Conservation (phyloP, 2,113 vertebrate species). For the Physeter macrocephalus region DNA sequence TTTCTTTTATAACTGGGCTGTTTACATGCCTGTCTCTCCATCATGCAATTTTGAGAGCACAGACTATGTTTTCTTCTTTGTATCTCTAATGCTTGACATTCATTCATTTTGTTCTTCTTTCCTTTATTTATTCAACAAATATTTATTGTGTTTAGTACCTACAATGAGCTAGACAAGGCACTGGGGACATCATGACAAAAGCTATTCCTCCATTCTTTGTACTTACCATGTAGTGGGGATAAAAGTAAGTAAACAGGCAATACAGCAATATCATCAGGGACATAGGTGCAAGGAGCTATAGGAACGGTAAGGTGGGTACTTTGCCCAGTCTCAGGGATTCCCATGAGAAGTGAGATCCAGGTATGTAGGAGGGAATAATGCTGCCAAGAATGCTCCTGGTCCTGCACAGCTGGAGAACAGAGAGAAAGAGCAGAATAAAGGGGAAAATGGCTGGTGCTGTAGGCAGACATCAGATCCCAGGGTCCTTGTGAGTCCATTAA, state of each 20-base stretch:
- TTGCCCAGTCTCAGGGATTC: neutral
- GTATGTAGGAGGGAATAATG: neutral
- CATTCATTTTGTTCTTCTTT: neutral
- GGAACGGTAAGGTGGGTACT: neutral
- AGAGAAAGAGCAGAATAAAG: neutral
- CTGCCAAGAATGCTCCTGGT: neutral
- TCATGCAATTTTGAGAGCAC: neutral
- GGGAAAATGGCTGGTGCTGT: too few species aligned
- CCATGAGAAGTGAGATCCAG: neutral
- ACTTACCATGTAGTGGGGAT: neutral
- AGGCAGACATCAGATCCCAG: neutral
- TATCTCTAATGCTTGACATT: neutral
- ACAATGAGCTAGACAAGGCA: neutral
- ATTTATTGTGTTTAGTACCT: neutral
- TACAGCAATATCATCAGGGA: too few species aligned
- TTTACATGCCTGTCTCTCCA: neutral
- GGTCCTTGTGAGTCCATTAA: neutral
- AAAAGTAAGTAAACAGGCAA: neutral
- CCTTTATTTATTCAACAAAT: neutral
- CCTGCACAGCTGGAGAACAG: neutral
- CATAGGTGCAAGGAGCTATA: fast-evolving
- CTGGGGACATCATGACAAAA: neutral
- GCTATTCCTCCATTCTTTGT: neutral
- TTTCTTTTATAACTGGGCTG: neutral
- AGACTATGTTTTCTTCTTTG: neutral